Conservation (phyloP, 1,140 invertebrate genomes). For the Lordiphosa collinella region DNA sequence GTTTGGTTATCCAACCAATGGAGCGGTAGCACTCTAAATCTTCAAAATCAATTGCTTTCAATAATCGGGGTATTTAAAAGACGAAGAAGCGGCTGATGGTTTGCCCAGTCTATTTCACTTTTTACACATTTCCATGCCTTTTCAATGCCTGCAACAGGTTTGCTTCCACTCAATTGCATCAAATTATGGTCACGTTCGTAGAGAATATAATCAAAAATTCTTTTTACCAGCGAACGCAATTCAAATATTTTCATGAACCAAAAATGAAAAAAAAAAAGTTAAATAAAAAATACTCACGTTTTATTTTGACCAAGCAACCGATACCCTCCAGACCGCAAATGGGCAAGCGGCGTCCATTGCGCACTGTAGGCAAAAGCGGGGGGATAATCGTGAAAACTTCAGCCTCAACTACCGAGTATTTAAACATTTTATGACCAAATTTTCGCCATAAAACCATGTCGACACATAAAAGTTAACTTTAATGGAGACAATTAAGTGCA, state of each 20-base stretch:
- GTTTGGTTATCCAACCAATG: too few relatives aligned
- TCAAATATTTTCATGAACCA: conserved; percentile 64
- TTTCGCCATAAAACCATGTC: conserved; percentile 38
- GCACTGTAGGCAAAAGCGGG: conserved; percentile 66
- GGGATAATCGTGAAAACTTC: conserved; percentile 35
- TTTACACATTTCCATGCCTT: too few relatives aligned
- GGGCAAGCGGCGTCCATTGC: conserved; percentile 70
- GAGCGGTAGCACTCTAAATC: too few relatives aligned
- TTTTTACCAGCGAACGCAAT: conserved; percentile 18
- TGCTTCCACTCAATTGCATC: neutral
- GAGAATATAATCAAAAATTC: conserved; percentile 30
- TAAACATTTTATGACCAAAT: conserved; percentile 62
- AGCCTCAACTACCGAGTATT: conserved; percentile 55
- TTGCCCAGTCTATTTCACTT: too few relatives aligned
- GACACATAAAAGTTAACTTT: conserved; percentile 67
- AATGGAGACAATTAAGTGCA: conserved; percentile 70
- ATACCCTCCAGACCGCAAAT: conserved; percentile 83
- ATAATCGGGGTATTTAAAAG: too few relatives aligned
- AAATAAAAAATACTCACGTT: conserved; percentile 80
- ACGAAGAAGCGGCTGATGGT: too few relatives aligned
- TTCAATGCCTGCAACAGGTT: conserved; percentile 27
- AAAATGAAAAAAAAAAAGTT: neutral
- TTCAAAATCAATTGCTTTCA: too few relatives aligned
- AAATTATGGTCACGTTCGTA: conserved; percentile 57
- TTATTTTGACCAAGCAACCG: conserved; percentile 82